Base-by-base conservation (phyloP, 1,140 invertebrate species). In the Physella acuta region DNA sequence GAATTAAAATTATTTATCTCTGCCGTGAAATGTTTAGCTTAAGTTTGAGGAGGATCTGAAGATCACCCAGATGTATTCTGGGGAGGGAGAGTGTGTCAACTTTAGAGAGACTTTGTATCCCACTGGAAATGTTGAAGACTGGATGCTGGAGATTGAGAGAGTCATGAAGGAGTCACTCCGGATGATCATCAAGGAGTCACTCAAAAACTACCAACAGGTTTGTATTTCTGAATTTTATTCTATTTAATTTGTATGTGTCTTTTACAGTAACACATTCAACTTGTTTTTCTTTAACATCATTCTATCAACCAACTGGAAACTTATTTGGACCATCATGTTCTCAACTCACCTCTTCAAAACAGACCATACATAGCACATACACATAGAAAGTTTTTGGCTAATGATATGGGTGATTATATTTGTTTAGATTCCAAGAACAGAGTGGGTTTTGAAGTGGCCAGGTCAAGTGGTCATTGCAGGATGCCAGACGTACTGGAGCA, bases 381-480 rank as follows among this genome's bases (percentile, higher is more conserved):
- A 55, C 5, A 55, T 8, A 24, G 26, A 24, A 24, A 24, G 8
- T 55, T 55, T n/a, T 55, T 20, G 24, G 26, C 8, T 55, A 8
- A 8, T n/a, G 5, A 55, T 14, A 55, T 14, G 8, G 5, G 53
- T n/a, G 49, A 8, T 51, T 20, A 31, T n/a, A 55, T 74, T 65
- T 52, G 70, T 76, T 8, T 76, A 91, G 75, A 77, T 83, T 0
- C 74, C 77, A 33, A 86, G 90, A n/a, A 87, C 87, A 4, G 78
- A 88, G 44, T 92, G 91, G 91, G 90, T 92, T 11, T 83, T 91
- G 33, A 82, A 86, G 26, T 92, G 91, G 91, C 91, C 91, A 0
- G 91, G 91, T 1, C 91, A 92, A 77, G 87, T 92, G 1, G 90
- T 92, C 1, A 91, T 87, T 51, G 85, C 82, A 64, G 82, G 79